A percentile compares a stretch with the other conserved stretches of the same genome.
These are phyloP conservation scores for Tetrao urogallus DNA, from an alignment of 2,113 vertebrate genomes.

Conservation along the genomic window DNA sequence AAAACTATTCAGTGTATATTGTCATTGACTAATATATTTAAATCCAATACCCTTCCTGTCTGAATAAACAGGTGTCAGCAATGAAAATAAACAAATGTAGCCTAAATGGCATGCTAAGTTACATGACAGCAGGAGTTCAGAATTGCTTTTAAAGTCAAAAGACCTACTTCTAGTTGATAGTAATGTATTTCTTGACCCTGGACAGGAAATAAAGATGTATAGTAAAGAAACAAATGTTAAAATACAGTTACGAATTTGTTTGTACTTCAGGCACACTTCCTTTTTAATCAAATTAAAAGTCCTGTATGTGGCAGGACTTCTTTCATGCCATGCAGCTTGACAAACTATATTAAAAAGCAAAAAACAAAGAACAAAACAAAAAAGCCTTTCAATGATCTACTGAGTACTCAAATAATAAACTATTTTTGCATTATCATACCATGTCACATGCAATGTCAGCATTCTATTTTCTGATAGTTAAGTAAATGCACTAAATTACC, in stretches of 20 bases:
- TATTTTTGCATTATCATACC: background rate
- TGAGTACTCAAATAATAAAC: background rate
- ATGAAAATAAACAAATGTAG: background rate
- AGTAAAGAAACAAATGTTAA: background rate
- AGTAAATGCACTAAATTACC: background rate
- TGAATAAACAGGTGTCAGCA: background rate
- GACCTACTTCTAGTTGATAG: background rate
- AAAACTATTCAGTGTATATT: background rate
- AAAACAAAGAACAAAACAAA: no score
- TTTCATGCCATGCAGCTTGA: background rate
- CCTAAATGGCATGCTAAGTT: background rate
- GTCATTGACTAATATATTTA: background rate
- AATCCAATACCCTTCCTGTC: background rate
- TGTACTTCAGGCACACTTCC: background rate
- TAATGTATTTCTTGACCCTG: background rate
- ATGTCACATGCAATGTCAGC: background rate
- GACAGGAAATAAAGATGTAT: background rate
- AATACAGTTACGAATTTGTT: background rate
- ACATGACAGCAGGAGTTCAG: background rate
- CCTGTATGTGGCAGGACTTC: background rate
- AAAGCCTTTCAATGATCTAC: background rate
- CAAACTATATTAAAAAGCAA: background rate
- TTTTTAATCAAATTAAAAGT: background rate
- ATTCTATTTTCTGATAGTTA: background rate
- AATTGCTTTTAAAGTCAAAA: background rate